Evolutionary conservation across 2,797 vertebrate genomes (phyloP).

Genomic region (Pagetopsis macropterus): DNA sequence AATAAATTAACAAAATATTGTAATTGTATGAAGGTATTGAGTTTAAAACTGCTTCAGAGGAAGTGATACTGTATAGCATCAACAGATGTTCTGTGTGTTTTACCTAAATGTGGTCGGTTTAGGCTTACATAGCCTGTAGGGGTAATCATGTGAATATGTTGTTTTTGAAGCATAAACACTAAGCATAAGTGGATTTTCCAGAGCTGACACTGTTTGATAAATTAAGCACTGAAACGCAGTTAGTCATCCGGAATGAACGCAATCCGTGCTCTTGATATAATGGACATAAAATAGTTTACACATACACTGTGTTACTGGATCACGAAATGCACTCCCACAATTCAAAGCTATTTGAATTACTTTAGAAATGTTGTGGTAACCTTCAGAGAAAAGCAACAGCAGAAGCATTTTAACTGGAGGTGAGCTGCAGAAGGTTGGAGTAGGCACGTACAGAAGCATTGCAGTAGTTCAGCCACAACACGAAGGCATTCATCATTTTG

Average conservation of each 20-base stretch:
- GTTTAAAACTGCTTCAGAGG: not conserved
- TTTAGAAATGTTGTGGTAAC: conserved; percentile 10
- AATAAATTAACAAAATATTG: too few relatives aligned
- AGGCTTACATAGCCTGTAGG: not conserved
- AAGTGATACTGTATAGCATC: not conserved
- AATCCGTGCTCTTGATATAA: conserved; percentile 4
- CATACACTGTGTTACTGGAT: not conserved
- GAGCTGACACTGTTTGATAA: conserved; percentile 5
- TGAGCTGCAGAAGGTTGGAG: conserved; percentile 22
- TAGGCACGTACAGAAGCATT: conserved; percentile 4
- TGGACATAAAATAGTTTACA: conserved; percentile 15
- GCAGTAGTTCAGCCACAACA: conserved; percentile 32
- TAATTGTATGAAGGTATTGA: too few relatives aligned
- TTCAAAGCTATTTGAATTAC: conserved; percentile 16
- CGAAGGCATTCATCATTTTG: conserved; percentile 63
- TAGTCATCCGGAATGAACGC: not conserved
- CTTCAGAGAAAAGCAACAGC: conserved; percentile 17
- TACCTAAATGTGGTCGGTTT: not conserved
- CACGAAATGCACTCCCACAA: conserved; percentile 24
- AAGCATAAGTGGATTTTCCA: conserved; percentile 10
- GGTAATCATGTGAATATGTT: conserved; percentile 2
- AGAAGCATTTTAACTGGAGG: conserved; percentile 9
- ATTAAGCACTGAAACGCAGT: not conserved
- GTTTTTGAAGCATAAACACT: not conserved
- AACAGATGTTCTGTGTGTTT: not conserved